Evolutionary conservation across 2,113 vertebrate genomes (phyloP).

Genomic region (Sylvietta virens): DNA sequence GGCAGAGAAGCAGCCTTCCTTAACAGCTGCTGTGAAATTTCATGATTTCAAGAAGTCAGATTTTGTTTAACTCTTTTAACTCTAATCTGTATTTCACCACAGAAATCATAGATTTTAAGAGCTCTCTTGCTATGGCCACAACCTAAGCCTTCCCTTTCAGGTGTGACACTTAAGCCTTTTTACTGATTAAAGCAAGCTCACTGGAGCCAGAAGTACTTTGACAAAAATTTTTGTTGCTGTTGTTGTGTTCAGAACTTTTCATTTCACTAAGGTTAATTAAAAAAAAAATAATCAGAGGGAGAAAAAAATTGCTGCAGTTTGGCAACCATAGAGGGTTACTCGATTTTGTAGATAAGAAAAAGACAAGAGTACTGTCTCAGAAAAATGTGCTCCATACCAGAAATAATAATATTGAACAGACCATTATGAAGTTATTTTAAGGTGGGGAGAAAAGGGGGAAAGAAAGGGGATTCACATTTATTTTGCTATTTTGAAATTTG

Average conservation of each 20-base stretch:
- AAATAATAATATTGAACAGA: background rate
- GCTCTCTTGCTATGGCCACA: background rate
- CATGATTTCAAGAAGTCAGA: background rate
- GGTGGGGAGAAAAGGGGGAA: rapidly evolving
- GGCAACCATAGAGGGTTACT: background rate
- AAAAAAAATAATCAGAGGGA: background rate
- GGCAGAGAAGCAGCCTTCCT: background rate
- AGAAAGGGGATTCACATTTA: background rate
- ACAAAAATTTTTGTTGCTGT: background rate
- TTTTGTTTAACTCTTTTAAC: background rate
- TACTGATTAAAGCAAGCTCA: background rate
- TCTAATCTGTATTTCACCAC: background rate
- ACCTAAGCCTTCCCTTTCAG: background rate
- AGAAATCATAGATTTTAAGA: background rate
- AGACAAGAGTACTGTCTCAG: background rate
- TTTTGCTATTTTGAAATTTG: background rate
- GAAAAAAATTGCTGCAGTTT: background rate
- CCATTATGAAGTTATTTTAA: background rate
- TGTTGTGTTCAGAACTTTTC: background rate
- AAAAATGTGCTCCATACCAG: background rate
- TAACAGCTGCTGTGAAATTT: background rate
- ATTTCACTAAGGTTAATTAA: background rate
- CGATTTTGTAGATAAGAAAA: background rate
- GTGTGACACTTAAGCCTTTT: background rate
- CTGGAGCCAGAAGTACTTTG: background rate